These are phyloP conservation scores for Artibeus lituratus DNA, from an alignment of 2,797 vertebrate genomes.

Conservation along the genomic window DNA sequence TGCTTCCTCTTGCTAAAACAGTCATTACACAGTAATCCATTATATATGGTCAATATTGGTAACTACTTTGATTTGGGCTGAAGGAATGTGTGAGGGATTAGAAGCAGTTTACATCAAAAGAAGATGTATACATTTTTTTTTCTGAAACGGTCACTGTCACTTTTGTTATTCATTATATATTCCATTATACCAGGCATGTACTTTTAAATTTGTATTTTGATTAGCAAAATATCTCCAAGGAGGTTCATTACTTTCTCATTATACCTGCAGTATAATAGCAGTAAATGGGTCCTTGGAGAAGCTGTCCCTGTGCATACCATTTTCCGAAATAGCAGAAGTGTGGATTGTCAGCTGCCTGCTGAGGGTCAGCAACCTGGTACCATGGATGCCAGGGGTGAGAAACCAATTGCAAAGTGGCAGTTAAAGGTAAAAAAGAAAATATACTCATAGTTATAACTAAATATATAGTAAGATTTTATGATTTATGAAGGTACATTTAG, in stretches of 20 bases:
- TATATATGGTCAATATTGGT: not conserved
- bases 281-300: constrained; percentile 85
- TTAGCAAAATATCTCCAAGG: not conserved
- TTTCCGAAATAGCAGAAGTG: constrained; percentile 83
- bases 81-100: not conserved
- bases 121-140: not conserved
- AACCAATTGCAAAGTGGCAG: constrained; percentile 88
- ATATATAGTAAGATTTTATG: not conserved
- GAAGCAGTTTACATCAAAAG: not conserved
- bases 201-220: not conserved
- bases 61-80: not conserved
- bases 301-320: constrained; percentile 79
- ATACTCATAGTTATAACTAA: not conserved
- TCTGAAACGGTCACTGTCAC: not conserved
- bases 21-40: not conserved
- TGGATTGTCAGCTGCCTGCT: constrained; percentile 88
- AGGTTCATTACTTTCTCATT: constrained; percentile 44
- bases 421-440: constrained; percentile 86
- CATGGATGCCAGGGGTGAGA: constrained; percentile 71
- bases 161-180: not conserved
- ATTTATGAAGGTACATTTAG: not conserved
- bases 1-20: not conserved
- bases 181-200: not conserved
- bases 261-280: constrained; percentile 83
- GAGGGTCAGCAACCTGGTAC: constrained; percentile 75